Evolutionary conservation across 2,797 vertebrate genomes (phyloP), one percentile per base, ranked within the genome.

Genomic region (Leptoclinus maculatus): DNA sequence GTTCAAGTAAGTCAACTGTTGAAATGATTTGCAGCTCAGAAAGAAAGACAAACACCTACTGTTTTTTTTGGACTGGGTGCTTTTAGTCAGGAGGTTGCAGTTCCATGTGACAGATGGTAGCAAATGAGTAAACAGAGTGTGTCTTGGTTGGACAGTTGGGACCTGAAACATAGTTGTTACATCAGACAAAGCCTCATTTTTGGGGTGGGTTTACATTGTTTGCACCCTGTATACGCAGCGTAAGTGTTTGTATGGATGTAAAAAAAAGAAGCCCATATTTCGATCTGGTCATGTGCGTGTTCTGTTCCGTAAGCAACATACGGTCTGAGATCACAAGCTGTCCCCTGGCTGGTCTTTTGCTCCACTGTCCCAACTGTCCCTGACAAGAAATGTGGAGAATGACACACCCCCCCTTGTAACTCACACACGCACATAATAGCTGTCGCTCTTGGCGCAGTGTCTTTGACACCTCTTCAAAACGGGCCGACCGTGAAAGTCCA

Each of bases 381-480:
- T 59, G 69, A 83, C 82, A 86, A 43, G 65, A 86, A 89, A 90
- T 90, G 85, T 76, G 51, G 69, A 77, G 83, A 89, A 90, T 91
- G 88, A 86, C 83, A 88, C 71, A 75, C 73, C 67, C 39, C 63
- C 60, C 49, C 34, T 62, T 69, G 16, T 78, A 87, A 69, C 80
- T 80, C 72, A 84, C 72, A 53, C 53, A n/a, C 23, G 74, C 65
- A 74, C 43, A 82, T 62, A 86, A 72, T 74, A 79, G 84, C 88
- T 74, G 74, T 78, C 66, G 74, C 79, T 90, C 75, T 82, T 82
- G 75, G 89, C 88, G 59, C 74, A 10, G 82, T 29, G 41, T 85
- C 78, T 79, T 90, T 88, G 90, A 93, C 93, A 93, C 91, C 90
- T 89, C 88, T 91, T 91, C 17, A 88, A 88, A 92, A 84, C 70